Evolutionary conservation across 2,888 invertebrate genomes (phyloP).

Genomic region (Cephus runcator): DNA sequence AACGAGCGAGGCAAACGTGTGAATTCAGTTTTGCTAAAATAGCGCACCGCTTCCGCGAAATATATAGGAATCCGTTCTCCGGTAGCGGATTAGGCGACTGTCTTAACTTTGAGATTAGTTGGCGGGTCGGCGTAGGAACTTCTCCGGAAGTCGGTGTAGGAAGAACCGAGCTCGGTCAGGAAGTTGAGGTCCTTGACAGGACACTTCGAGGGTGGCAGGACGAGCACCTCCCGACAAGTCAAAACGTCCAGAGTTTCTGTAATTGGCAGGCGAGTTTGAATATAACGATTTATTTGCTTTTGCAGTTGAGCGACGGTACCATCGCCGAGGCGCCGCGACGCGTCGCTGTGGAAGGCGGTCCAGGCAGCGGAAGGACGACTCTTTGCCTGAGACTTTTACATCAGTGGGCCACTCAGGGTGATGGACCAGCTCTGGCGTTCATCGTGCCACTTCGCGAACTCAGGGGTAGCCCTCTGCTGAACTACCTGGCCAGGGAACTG

Average conservation of each 20-base stretch:
- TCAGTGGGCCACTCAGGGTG: conserved; percentile 69
- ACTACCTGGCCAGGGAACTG: conserved; percentile 56
- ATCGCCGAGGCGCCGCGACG: conserved; percentile 67
- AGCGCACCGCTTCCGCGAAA: not conserved
- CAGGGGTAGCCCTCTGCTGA: conserved; percentile 60
- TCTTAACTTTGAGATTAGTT: not conserved
- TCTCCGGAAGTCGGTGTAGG: not conserved
- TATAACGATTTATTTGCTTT: conserved; percentile 3
- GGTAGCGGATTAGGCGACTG: not conserved
- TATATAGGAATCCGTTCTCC: not conserved
- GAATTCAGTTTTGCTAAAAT: not conserved
- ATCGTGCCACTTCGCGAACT: conserved; percentile 69
- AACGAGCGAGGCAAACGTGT: not conserved
- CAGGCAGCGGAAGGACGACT: conserved; percentile 68
- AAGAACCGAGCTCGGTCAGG: not conserved
- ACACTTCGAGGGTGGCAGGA: not conserved
- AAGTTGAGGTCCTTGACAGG: not conserved
- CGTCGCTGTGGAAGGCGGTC: conserved; percentile 68
- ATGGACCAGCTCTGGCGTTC: conserved; percentile 66
- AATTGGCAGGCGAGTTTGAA: not conserved
- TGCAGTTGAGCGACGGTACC: conserved; percentile 66
- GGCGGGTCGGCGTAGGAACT: not conserved
- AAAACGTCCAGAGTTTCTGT: not conserved
- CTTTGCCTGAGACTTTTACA: conserved; percentile 68
- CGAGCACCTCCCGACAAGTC: not conserved